Base-by-base conservation (phyloP, 2,888 invertebrate genomes). In the Clunio marinus region DNA sequence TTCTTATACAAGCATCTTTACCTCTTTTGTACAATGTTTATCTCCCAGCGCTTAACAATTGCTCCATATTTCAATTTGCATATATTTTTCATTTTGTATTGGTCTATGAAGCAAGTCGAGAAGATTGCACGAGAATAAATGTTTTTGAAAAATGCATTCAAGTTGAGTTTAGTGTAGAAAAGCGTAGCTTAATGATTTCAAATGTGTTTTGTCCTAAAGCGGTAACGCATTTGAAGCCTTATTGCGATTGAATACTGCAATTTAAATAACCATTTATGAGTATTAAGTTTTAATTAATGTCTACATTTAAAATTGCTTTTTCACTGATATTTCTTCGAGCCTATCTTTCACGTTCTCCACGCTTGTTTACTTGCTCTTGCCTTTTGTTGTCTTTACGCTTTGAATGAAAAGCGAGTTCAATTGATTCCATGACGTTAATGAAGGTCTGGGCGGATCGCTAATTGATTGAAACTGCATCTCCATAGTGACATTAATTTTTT, bases 61-160 rank as follows among this genome's bases (percentile, higher is more conserved):
- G 66, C 66, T 66, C 66, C 66, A 66, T 66, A 66, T 66, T 66
- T 66, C 66, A 66, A 66, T 66, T 66, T 66, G 66, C 66, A 66
- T 66, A n/a, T n/a, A 57, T 57, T 57, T 57, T 57, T 57, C 57
- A 57, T 57, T 57, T 45, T 3, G 35, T 13, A 32, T 32, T 32
- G 7, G 5, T 32, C 35, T 32, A n/a, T 13, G 35, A 32, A 45
- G 15, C 45, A 45, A 45, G 7, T 17, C 3, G 3, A 7, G 15
- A 4, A 27, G 27, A 27, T 3, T 20, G 27, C 45, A 25, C 25
- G 1, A 4, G 22, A 27, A 27, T 27, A 27, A 57, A 57, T 57
- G 51, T 51, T 51, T 51, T 20, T 57, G 27, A 57, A n/a, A 57
- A 57, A n/a, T 57, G 57, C 27, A 15, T 8, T 4, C 32, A 7